Base-by-base conservation (phyloP, 2,113 vertebrate genomes). In the Porphyrio hochstetteri region DNA sequence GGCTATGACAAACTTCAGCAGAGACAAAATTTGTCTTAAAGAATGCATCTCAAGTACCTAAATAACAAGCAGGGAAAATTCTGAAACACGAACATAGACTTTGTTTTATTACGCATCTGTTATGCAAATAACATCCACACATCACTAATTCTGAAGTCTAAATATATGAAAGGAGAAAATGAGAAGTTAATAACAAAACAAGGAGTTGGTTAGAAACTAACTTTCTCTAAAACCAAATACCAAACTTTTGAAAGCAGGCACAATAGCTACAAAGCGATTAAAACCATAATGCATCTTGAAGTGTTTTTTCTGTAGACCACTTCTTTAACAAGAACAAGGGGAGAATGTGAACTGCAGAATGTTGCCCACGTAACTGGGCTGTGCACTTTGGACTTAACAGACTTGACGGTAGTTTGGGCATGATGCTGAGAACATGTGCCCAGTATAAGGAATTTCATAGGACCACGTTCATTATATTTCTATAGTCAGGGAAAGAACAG, bases 91-190 rank as follows among this genome's bases (percentile, higher is more conserved):
- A 96, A 72, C 4, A 1, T 5, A 76, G 71, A 67, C 13, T 93
- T 90, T 53, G 48, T 55, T 85, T 89, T 33, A 72, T 56, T 78
- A 85, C 63, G 24, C 38, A 80, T 88, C 90, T 80, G 88, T 91
- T 97, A 96, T 64, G 96, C 91, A 97, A 96, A 97, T 87, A 88
- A 93, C 65, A 88, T 46, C 84, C 71, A 94, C 81, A 82, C 86
- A 94, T 79, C 91, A 90, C 89, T 97, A 87, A 95, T 72, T 88
- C 61, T 92, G 36, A 78, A 93, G 77, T 86, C 81, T 87, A 95
- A 96, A 96, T 88, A 96, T 61, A 57, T 40, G 63, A 95, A 94
- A 97, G 79, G 33, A 96, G 95, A 97, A 98, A 98, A 95, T 68
- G 90, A 97, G 92, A 97, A 88, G 11, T 75, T 86, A 82, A 8